Conservation (phyloP, 2,888 invertebrate species). For the Sminthurides aquaticus region DNA sequence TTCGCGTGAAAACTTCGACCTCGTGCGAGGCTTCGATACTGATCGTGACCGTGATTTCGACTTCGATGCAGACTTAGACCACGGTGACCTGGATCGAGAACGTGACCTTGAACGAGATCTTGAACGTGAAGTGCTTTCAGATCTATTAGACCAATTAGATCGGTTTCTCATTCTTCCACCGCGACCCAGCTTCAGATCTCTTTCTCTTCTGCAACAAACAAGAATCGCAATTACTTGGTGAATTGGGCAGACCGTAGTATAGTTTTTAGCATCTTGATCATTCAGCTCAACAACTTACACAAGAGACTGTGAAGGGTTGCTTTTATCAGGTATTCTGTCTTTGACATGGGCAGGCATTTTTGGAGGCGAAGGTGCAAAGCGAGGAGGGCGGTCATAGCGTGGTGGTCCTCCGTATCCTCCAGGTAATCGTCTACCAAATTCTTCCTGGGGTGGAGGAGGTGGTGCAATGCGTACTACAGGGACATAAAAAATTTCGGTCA, state of each 20-base stretch:
- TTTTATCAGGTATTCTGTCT: slow-evolving; percentile 21
- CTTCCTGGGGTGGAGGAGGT: slow-evolving; percentile 31
- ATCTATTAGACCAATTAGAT: slow-evolving; percentile 21
- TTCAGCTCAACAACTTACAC: slow-evolving; percentile 19
- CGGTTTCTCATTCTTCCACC: slow-evolving; percentile 15
- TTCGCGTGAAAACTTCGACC: slow-evolving; percentile 32
- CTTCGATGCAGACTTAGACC: slow-evolving; percentile 22
- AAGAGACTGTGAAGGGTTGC: slow-evolving; percentile 13
- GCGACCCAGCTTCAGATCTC: slow-evolving; percentile 16
- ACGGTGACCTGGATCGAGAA: slow-evolving; percentile 44
- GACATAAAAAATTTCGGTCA: too few relatives aligned
- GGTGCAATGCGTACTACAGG: slow-evolving; percentile 36
- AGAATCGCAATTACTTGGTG: background rate
- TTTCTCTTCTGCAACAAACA: slow-evolving; percentile 21
- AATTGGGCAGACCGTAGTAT: too few relatives aligned
- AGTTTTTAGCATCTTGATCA: too few relatives aligned
- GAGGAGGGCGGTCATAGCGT: slow-evolving; percentile 24
- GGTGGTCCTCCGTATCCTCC: slow-evolving; percentile 17
- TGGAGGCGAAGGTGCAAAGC: slow-evolving; percentile 34
- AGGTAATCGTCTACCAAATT: slow-evolving; percentile 22
- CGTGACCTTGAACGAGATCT: slow-evolving; percentile 49
- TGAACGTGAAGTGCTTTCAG: slow-evolving; percentile 47
- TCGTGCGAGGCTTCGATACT: slow-evolving; percentile 15
- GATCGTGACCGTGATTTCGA: slow-evolving; percentile 21
- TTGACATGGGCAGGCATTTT: slow-evolving; percentile 17